phyloP scores from a whole-genome alignment of 2,888 invertebrate genomes.

The Plagiodera versicolora region DNA sequence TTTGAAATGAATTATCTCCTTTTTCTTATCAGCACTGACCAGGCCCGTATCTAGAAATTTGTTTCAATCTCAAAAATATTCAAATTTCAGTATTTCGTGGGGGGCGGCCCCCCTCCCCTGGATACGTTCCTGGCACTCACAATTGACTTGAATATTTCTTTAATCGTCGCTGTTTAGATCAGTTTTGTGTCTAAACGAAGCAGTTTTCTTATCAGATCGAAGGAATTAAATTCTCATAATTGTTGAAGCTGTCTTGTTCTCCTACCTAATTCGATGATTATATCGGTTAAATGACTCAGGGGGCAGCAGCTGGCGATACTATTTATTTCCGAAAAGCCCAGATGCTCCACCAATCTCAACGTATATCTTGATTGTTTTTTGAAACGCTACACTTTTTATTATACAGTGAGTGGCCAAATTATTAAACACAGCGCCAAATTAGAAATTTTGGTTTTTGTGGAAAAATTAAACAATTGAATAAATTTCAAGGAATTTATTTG shows the following conservation, averaged over 20 bases:
- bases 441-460: too few species aligned
- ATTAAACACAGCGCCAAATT: too few species aligned
- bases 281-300: not conserved
- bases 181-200: not conserved
- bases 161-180: not conserved
- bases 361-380: not conserved
- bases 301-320: constrained; percentile 8
- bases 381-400: not conserved
- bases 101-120: too few species aligned
- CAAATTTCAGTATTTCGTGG: too few species aligned
- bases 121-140: too few species aligned
- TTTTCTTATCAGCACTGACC: too few species aligned
- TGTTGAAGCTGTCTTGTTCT: not conserved
- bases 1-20: too few species aligned
- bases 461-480: too few species aligned
- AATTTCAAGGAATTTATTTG: too few species aligned
- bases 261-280: constrained; percentile 8
- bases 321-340: constrained; percentile 4
- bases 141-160: not conserved
- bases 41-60: too few species aligned
- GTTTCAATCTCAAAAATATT: too few species aligned
- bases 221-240: constrained; percentile 6
- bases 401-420: too few species aligned
- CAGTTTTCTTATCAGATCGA: not conserved
- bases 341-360: not conserved